These are phyloP conservation scores for Xiphias gladius DNA, from an alignment of 2,113 vertebrate species.

Conservation along the genomic window DNA sequence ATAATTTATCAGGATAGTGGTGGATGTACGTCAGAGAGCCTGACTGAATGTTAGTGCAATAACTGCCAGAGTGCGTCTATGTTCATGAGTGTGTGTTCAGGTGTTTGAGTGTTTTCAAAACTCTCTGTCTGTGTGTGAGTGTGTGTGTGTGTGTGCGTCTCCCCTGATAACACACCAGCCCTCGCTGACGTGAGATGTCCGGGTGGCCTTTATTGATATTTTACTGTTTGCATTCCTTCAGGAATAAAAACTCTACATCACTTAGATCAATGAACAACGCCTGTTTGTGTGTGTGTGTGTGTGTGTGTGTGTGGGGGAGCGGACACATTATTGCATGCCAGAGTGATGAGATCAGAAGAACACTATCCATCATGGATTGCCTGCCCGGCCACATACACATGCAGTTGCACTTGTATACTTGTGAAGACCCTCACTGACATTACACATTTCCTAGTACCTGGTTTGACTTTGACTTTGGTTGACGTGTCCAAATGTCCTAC, in stretches of 20 bases:
- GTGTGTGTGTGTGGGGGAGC: slow-evolving; percentile 1
- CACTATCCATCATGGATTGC: not conserved
- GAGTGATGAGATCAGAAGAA: slow-evolving; percentile 19
- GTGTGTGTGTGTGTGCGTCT: not conserved
- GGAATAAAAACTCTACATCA: slow-evolving; percentile 20
- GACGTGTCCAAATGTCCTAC: too few relatives aligned
- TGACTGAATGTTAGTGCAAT: not conserved
- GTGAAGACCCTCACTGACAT: too few relatives aligned
- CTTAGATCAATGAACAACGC: slow-evolving; percentile 22
- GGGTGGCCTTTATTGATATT: slow-evolving; percentile 26
- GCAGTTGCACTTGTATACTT: not conserved
- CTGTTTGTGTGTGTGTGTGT: slow-evolving; percentile 3
- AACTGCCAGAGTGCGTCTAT: not conserved
- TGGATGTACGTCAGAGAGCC: not conserved
- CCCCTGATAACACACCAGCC: not conserved
- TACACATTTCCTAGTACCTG: too few relatives aligned
- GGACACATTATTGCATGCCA: slow-evolving; percentile 14
- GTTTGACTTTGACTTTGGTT: too few relatives aligned
- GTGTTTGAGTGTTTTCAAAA: not conserved
- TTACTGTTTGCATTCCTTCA: not conserved
- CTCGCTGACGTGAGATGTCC: not conserved
- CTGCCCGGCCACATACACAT: not conserved
- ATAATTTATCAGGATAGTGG: not conserved
- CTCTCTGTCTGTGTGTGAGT: not conserved
- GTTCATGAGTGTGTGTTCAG: not conserved